Percentiles rank a stretch among this genome's conserved stretches.
Conservation (phyloP, 2,888 invertebrate genomes). For the Acheta domesticus region DNA sequence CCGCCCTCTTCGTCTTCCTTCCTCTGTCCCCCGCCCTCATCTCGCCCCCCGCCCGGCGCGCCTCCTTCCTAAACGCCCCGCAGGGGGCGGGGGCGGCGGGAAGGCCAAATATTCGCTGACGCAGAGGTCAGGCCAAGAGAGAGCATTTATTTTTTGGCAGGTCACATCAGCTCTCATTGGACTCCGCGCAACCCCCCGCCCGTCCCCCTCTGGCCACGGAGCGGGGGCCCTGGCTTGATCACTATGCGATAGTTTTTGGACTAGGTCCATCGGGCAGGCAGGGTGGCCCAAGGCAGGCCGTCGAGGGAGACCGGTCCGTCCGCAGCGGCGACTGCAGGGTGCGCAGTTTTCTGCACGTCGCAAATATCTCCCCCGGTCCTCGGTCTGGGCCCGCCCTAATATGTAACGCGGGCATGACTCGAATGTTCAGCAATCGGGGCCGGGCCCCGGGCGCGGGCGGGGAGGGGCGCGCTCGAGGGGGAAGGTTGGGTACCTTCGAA, state of each 20-base stretch:
- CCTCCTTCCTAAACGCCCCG: background rate
- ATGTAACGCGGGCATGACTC: constrained; percentile 4
- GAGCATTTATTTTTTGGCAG: background rate
- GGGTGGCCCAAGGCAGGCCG: background rate
- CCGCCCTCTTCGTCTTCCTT: too few species aligned
- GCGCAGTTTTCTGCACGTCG: constrained; percentile 18
- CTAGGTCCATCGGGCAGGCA: background rate
- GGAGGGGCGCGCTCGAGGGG: too few species aligned
- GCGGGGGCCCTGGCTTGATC: background rate
- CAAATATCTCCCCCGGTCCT: constrained; percentile 1
- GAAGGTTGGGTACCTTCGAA: background rate
- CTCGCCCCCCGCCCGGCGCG: too few species aligned
- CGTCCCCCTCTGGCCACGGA: too few species aligned
- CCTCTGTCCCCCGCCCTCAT: too few species aligned
- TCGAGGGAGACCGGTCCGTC: background rate
- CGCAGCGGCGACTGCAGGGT: constrained; percentile 1
- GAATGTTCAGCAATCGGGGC: background rate
- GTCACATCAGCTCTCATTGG: constrained; percentile 6
- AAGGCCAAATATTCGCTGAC: background rate
- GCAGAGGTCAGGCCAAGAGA: background rate
- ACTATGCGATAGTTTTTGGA: constrained; percentile 18
- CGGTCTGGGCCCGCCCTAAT: background rate
- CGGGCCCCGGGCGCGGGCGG: background rate
- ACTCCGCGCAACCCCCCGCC: too few species aligned
- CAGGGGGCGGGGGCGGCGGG: background rate